phyloP scores from a whole-genome alignment of 2,888 invertebrate species.

The Ochropacha duplaris region DNA sequence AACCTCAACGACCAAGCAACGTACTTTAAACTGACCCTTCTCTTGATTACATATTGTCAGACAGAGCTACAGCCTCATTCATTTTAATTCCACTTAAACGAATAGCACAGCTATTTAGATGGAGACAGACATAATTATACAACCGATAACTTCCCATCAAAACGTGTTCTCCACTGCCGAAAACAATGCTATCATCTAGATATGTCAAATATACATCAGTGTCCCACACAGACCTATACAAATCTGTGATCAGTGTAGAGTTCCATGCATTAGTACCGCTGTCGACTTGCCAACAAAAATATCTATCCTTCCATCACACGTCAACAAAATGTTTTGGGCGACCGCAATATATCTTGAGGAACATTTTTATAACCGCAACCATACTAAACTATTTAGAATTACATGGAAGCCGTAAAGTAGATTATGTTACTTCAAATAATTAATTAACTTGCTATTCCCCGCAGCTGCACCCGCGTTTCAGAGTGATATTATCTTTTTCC shows the following conservation, averaged over 20 bases:
- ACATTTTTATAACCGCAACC: slow-evolving; percentile 25
- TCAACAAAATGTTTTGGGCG: slow-evolving; percentile 28
- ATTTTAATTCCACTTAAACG: background rate
- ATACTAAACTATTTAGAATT: slow-evolving; percentile 21
- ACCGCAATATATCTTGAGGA: slow-evolving; percentile 23
- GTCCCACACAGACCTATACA: too few species aligned
- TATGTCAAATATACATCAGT: slow-evolving; percentile 17
- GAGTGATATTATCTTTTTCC: too few species aligned
- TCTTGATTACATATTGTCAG: background rate
- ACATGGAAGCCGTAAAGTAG: slow-evolving; percentile 8
- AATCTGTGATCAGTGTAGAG: too few species aligned
- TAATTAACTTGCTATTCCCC: background rate
- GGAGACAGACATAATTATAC: too few species aligned
- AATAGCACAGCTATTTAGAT: too few species aligned
- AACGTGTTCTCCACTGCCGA: slow-evolving; percentile 8
- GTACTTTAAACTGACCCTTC: background rate
- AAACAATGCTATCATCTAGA: slow-evolving; percentile 10
- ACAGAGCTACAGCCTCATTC: background rate
- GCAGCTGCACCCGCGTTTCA: too few species aligned
- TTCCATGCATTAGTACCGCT: slow-evolving; percentile 43
- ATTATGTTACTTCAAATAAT: background rate
- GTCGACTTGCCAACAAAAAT: slow-evolving; percentile 47
- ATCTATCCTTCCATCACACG: slow-evolving; percentile 30
- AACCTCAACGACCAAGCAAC: too few species aligned
- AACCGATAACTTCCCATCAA: background rate